A percentile compares a stretch with the other conserved stretches of the same genome.
phyloP scores from a whole-genome alignment of 1,140 invertebrate genomes.

The Panagrolaimus sp. region DNA sequence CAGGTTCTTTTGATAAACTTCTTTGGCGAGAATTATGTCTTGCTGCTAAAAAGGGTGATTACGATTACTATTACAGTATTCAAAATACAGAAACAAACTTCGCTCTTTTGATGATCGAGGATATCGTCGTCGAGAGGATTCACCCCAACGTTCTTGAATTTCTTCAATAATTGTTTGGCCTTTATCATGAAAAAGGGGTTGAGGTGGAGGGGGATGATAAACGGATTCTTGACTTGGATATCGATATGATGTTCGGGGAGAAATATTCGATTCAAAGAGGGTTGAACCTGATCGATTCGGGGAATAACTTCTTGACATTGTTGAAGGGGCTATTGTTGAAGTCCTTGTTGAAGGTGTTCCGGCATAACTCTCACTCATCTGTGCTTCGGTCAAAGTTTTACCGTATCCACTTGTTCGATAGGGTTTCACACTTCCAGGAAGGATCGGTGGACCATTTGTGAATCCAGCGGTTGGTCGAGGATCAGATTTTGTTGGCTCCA shows the following conservation, averaged over 20 bases:
- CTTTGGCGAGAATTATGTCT: constrained; percentile 10
- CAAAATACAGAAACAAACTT: background rate
- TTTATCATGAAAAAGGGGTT: background rate
- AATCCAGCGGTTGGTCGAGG: background rate
- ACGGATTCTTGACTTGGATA: constrained; percentile 4
- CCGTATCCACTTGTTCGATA: background rate
- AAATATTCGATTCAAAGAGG: background rate
- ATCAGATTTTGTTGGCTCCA: background rate
- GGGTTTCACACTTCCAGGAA: too few species aligned
- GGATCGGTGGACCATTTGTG: background rate
- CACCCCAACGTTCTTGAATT: constrained; percentile 14
- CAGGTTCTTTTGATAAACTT: constrained; percentile 2
- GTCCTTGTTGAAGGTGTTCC: background rate
- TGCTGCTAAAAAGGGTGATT: background rate
- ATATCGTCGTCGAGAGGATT: background rate
- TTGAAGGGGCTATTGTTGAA: background rate
- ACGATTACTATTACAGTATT: background rate
- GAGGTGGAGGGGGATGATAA: too few species aligned
- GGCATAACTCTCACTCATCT: background rate
- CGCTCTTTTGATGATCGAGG: background rate
- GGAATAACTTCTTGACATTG: constrained; percentile 12
- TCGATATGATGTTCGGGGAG: background rate
- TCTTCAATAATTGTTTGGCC: constrained; percentile 11
- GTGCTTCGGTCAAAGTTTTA: background rate
- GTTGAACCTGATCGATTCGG: background rate